Conservation (phyloP, 1,140 invertebrate species). For the roundworm (Caenorhabditis elegans) region WBcel235 BX284602.5:14627001-14627500, state of each 20-base stretch:
- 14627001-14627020: conserved; percentile 20
- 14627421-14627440: too few species aligned
- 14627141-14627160: conserved; percentile 18
- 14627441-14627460: too few species aligned
- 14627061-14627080: too few species aligned
- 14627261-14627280: neutral
- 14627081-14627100: neutral
- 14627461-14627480: too few species aligned
- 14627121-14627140: neutral
- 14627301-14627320: too few species aligned
- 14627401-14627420: too few species aligned
- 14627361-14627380: too few species aligned
- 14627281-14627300: neutral
- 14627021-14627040: neutral
- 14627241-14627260: neutral
- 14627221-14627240: too few species aligned
- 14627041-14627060: neutral
- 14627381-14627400: too few species aligned
- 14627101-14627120: neutral
- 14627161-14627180: neutral
- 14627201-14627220: conserved; percentile 5
- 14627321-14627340: too few species aligned
- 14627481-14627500: too few species aligned
- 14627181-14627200: conserved; percentile 1
- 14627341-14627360: too few species aligned